These are phyloP conservation scores for Diaprepes abbreviatus DNA, from an alignment of 2,888 invertebrate genomes.

Conservation along the genomic window DNA sequence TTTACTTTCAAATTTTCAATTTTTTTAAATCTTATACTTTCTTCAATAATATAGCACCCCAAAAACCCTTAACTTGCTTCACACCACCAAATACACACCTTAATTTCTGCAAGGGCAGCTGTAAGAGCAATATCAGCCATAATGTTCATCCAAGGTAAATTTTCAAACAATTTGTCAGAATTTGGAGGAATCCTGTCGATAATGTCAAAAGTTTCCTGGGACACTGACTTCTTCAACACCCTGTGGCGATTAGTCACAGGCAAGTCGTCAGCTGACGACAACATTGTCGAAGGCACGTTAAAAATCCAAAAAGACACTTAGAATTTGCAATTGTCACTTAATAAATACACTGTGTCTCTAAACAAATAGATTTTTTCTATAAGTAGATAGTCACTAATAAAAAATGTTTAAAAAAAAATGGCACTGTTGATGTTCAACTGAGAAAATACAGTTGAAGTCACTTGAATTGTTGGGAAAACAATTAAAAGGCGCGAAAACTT, in stretches of 20 bases:
- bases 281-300: conserved; percentile 54
- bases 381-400: neutral
- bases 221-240: conserved; percentile 59
- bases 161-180: conserved; percentile 64
- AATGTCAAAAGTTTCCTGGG: conserved; percentile 58
- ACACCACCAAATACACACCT: conserved; percentile 58
- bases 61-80: neutral
- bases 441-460: conserved; percentile 1
- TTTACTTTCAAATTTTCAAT: no score
- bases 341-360: conserved; percentile 12
- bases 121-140: conserved; percentile 66
- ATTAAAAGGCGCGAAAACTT: conserved; percentile 25
- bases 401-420: neutral
- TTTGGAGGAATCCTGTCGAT: conserved; percentile 63
- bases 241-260: conserved; percentile 52
- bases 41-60: neutral
- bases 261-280: conserved; percentile 60
- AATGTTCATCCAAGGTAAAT: conserved; percentile 65
- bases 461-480: conserved; percentile 10
- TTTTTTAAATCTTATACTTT: neutral
- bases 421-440: neutral
- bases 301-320: conserved; percentile 37
- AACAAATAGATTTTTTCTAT: neutral
- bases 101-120: conserved; percentile 65
- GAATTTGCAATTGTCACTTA: conserved; percentile 10